Conservation (phyloP, 2,797 vertebrate species). For the Liparis tanakae region DNA sequence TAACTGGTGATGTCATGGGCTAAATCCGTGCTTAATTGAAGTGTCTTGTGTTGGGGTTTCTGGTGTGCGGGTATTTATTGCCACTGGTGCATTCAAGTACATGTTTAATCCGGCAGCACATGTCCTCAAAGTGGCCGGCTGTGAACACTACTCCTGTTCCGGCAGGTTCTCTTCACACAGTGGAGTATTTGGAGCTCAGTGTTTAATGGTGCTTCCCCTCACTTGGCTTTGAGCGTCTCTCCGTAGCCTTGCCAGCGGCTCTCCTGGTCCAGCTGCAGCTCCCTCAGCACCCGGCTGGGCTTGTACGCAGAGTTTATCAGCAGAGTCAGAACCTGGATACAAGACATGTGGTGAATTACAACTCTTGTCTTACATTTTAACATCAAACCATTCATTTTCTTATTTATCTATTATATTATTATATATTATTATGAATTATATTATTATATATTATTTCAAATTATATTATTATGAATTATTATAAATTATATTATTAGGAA, state of each 20-base stretch:
- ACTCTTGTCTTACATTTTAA: conserved; percentile 4
- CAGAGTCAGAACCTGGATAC: conserved; percentile 91
- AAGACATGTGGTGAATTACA: conserved; percentile 28
- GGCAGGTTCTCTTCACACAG: conserved; percentile 43
- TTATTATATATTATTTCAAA: too few species aligned
- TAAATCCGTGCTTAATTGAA: conserved; percentile 21
- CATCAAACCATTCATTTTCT: neutral
- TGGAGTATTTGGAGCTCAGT: conserved; percentile 17
- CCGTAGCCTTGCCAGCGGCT: conserved; percentile 95
- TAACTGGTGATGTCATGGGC: neutral
- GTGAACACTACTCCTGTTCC: conserved; percentile 43
- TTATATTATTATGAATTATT: too few species aligned
- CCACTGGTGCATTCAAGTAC: conserved; percentile 31
- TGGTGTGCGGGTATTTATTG: conserved; percentile 20
- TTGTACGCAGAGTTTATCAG: conserved; percentile 98
- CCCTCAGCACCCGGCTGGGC: conserved; percentile 95
- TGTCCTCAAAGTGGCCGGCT: conserved; percentile 45
- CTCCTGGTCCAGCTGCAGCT: conserved; percentile 96
- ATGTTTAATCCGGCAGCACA: conserved; percentile 26
- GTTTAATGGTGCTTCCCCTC: conserved; percentile 70
- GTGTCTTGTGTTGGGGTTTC: conserved; percentile 11
- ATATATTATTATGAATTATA: too few species aligned
- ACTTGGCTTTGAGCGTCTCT: conserved; percentile 99
- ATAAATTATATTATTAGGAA: too few species aligned
- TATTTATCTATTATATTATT: too few species aligned